phyloP scores from a whole-genome alignment of 2,888 invertebrate species.

The Drosophila austrosaltans region DNA sequence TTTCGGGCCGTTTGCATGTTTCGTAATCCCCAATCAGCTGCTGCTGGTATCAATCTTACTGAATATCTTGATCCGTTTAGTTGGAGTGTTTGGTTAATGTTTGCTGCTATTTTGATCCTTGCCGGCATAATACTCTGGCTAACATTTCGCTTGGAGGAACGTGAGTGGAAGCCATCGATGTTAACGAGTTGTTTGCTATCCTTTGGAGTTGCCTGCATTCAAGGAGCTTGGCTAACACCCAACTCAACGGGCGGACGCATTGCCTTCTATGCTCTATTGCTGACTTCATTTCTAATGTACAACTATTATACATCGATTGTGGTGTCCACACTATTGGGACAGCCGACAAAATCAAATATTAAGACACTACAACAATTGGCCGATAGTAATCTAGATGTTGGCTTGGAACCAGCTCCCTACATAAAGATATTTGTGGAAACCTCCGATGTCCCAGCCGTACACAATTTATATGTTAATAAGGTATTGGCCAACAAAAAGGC shows the following conservation, averaged over 20 bases:
- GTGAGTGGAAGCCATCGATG: constrained; percentile 68
- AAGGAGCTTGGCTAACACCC: constrained; percentile 84
- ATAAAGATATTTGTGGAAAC: constrained; percentile 71
- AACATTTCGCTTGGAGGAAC: constrained; percentile 75
- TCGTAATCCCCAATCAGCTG: constrained; percentile 84
- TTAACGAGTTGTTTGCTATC: constrained; percentile 81
- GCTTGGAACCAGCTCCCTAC: constrained; percentile 84
- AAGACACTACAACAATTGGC: constrained; percentile 84
- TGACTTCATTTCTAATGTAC: constrained; percentile 84
- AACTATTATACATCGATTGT: constrained; percentile 87
- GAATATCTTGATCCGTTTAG: constrained; percentile 86
- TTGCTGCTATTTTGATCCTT: constrained; percentile 80
- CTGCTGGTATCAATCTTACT: constrained; percentile 85
- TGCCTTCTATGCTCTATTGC: constrained; percentile 72
- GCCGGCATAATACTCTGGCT: constrained; percentile 81
- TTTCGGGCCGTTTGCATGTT: constrained; percentile 85
- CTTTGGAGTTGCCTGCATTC: constrained; percentile 84
- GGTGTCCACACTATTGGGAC: constrained; percentile 86
- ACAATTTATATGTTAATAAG: constrained; percentile 67
- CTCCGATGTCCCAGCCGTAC: constrained; percentile 60
- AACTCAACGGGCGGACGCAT: constrained; percentile 83
- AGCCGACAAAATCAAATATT: constrained; percentile 84
- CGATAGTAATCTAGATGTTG: constrained; percentile 85
- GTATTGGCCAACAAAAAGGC: constrained; percentile 57
- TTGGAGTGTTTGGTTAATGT: constrained; percentile 85